A percentile compares a stretch with the other conserved stretches of the same genome.
Conservation (phyloP, 2,888 invertebrate species). For the Drosophila nr. perissopoda region DNA sequence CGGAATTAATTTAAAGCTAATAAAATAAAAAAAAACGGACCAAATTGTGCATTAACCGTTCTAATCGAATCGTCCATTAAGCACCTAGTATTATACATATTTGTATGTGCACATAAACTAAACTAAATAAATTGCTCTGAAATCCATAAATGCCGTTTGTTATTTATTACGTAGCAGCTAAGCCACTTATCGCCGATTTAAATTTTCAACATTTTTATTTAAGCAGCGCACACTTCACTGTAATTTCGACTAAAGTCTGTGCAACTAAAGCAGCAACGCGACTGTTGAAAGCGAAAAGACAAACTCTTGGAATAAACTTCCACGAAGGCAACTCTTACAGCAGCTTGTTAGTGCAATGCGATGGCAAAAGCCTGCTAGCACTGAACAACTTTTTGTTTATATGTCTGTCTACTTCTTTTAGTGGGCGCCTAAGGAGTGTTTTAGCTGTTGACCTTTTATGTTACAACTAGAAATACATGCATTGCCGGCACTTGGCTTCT, state of each 20-base stretch:
- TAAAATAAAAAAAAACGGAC: background rate
- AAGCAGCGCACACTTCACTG: constrained; percentile 5
- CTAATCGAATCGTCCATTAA: background rate
- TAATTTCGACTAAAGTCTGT: constrained; percentile 31
- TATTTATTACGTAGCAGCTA: constrained; percentile 33
- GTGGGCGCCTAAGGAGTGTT: background rate
- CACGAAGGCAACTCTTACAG: background rate
- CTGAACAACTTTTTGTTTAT: constrained; percentile 3
- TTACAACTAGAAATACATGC: background rate
- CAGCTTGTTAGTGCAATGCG: constrained; percentile 1
- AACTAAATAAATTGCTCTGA: constrained; percentile 7
- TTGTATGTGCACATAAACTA: background rate
- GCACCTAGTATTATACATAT: background rate
- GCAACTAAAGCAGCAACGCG: constrained; percentile 12
- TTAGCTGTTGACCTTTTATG: background rate
- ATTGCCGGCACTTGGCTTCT: background rate
- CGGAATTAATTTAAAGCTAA: background rate
- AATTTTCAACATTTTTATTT: background rate
- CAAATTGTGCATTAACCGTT: background rate
- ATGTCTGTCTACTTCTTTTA: background rate
- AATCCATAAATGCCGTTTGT: constrained; percentile 25
- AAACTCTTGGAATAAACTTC: constrained; percentile 8
- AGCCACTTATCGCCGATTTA: background rate
- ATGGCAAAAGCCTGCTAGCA: constrained; percentile 4
- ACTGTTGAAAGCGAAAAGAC: background rate